Conservation (phyloP, 2,797 vertebrate genomes). For the Melanotaenia trifasciata region DNA sequence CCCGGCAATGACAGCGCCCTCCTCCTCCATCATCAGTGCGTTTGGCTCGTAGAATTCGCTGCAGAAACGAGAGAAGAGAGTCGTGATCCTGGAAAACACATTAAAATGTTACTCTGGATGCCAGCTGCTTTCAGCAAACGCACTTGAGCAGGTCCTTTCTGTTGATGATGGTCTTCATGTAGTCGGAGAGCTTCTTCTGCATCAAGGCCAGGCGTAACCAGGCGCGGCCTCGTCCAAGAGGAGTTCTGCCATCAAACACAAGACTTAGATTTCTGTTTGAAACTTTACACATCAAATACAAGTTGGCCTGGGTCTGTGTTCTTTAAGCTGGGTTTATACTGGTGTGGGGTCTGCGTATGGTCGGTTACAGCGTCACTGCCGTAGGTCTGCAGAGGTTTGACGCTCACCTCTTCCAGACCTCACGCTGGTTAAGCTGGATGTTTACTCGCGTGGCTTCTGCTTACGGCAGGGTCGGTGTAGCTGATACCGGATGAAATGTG, state of each 20-base stretch:
- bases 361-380: too few relatives aligned
- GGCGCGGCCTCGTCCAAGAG: conserved; percentile 94
- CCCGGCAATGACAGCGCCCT: conserved; percentile 97
- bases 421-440: too few relatives aligned
- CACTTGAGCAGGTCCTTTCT: conserved; percentile 98
- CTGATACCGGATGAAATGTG: too few relatives aligned
- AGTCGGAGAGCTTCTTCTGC: conserved; percentile 99
- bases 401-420: too few relatives aligned
- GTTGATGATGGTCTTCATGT: conserved; percentile 99
- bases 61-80: conserved; percentile 10
- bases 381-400: too few relatives aligned
- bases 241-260: conserved; percentile 84
- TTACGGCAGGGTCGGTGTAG: too few relatives aligned
- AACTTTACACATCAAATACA: neutral
- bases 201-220: conserved; percentile 98
- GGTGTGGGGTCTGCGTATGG: too few relatives aligned
- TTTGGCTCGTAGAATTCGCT: conserved; percentile 97
- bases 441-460: too few relatives aligned
- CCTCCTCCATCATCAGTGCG: conserved; percentile 99
- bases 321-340: too few relatives aligned
- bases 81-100: fast-evolving
- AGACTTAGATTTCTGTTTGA: neutral
- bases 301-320: too few relatives aligned
- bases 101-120: neutral
- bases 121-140: conserved; percentile 11